Base-by-base conservation (phyloP, 2,113 vertebrate species). In the Siniperca chuatsi region DNA sequence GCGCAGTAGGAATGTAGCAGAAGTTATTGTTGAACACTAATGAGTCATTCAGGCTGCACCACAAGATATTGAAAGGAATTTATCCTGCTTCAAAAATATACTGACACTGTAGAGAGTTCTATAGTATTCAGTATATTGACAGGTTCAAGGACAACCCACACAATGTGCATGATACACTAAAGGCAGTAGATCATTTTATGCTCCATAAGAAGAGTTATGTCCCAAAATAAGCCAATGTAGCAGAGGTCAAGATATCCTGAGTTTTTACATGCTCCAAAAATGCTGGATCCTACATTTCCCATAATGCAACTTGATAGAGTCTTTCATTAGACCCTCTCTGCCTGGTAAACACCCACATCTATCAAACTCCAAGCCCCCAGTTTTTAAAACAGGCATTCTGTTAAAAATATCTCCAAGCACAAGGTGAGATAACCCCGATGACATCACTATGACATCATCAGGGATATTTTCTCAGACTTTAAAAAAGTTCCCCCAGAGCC, bases 1-100 rank as follows among this genome's bases (percentile, higher is more conserved):
- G 35, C 74, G 77, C 80, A 73, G 67, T 79, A 69, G 64, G 42
- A 71, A 82, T 73, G 40, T 75, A 81, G 72, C 76, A 54, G 70
- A 61, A 79, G 76, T 88, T 89, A 85, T 78, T 89, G 80, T 85
- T 84, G 46, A 87, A 89, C 64, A 67, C 55, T 74, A 85, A 87
- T 89, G 84, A 90, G 58, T 82, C 87, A 77, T 75, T 82, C 75
- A 71, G 76, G 50, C 78, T 78, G 75, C 8, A 21, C 65, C 40
- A 48, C 40, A 21, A 83, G 79, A 91, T 77, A 77, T 0, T 69
- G 62, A 72, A 79, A 83, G 42, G 57, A 64, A 73, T 60, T 74
- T 64, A 65, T 78, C 48, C 64, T 76, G 58, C 76, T 75, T 81
- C 46, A 86, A 60, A 84, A 81, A 87, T 40, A 29, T n/a, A 46